Evolutionary conservation across 1,140 invertebrate genomes (phyloP).

Genomic region (Mactra quadrangularis): DNA sequence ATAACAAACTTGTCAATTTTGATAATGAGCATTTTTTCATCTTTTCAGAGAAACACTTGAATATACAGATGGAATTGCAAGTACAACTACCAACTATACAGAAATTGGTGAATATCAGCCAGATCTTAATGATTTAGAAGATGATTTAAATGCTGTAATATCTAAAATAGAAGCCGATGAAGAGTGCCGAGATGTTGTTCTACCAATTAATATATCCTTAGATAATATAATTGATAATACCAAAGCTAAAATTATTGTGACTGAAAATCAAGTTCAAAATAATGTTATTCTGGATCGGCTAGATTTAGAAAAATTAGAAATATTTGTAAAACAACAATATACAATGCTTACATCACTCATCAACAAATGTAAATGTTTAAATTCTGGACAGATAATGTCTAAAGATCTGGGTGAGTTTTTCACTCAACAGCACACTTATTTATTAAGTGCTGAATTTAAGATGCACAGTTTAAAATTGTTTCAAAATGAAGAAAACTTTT

Average conservation of each 20-base stretch:
- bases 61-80: background rate
- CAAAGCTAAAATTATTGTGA: background rate
- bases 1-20: background rate
- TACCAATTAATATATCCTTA: conserved; percentile 4
- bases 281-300: conserved; percentile 2
- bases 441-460: background rate
- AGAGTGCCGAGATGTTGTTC: background rate
- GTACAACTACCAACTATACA: background rate
- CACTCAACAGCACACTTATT: background rate
- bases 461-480: too few relatives aligned
- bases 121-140: background rate
- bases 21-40: background rate
- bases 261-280: conserved; percentile 14
- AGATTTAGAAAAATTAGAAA: conserved; percentile 3
- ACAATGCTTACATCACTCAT: too few relatives aligned
- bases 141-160: too few relatives aligned
- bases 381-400: background rate
- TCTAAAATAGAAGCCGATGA: conserved; percentile 14
- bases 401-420: conserved; percentile 15
- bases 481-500: background rate
- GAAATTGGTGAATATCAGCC: background rate
- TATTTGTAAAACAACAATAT: conserved; percentile 16
- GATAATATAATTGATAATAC: background rate
- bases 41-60: background rate
- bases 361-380: too few relatives aligned